Conservation (phyloP, 2,797 vertebrate genomes). For the Novumbra hubbsi region DNA sequence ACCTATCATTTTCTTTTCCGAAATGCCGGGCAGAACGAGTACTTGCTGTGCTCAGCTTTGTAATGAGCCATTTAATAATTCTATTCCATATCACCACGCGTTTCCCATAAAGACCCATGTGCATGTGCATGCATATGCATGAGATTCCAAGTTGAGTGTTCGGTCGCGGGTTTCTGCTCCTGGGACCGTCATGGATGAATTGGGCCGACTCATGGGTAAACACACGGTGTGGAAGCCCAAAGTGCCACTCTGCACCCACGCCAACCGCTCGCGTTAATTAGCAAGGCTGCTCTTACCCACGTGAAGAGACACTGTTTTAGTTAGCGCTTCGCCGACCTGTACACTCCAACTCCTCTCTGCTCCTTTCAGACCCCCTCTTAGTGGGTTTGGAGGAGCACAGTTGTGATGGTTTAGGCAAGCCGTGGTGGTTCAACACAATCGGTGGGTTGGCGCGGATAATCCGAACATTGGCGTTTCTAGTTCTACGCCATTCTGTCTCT, state of each 20-base stretch:
- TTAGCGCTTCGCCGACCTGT: slow-evolving; percentile 29
- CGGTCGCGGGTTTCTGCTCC: background rate
- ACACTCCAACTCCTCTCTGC: slow-evolving; percentile 23
- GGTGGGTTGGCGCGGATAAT: background rate
- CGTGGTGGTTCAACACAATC: background rate
- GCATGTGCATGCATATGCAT: slow-evolving; percentile 17
- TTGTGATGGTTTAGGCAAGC: background rate
- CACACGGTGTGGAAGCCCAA: slow-evolving; percentile 26
- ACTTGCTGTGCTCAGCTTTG: background rate
- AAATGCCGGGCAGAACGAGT: background rate
- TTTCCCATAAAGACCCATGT: background rate
- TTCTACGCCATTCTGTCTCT: too few relatives aligned
- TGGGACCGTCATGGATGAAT: slow-evolving; percentile 29
- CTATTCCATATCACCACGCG: background rate
- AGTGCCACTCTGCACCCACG: slow-evolving; percentile 57
- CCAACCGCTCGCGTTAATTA: slow-evolving; percentile 53
- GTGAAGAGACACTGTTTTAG: slow-evolving; percentile 48
- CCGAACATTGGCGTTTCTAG: background rate
- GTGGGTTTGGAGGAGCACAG: slow-evolving; percentile 18
- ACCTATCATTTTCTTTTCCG: background rate
- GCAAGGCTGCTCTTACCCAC: slow-evolving; percentile 37
- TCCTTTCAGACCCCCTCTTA: background rate
- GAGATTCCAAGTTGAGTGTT: slow-evolving; percentile 10
- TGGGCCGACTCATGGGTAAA: slow-evolving; percentile 24
- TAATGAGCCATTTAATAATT: background rate